Evolutionary conservation across 2,888 invertebrate species (phyloP).

Genomic region (Hydropsyche betteni): DNA sequence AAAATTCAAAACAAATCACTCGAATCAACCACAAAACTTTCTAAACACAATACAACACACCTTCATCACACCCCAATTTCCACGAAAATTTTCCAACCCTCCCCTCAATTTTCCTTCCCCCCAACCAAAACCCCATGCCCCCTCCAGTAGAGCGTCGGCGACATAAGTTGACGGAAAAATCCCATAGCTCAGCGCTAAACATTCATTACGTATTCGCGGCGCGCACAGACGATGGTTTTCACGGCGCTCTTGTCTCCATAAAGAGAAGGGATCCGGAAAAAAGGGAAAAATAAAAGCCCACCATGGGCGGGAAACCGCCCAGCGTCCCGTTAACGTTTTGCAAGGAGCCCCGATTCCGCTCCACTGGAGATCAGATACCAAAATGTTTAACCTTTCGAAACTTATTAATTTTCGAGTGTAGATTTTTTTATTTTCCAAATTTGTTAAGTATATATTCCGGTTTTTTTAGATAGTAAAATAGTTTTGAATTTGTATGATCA

Average conservation of each 20-base stretch:
- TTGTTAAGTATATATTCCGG: too few species aligned
- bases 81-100: too few species aligned
- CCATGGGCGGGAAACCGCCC: conserved; percentile 5
- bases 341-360: neutral
- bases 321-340: neutral
- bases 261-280: conserved; percentile 28
- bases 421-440: too few species aligned
- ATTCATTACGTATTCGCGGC: conserved; percentile 47
- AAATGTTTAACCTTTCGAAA: conserved; percentile 40
- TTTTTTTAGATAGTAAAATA: too few species aligned
- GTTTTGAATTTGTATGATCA: too few species aligned
- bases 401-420: conserved; percentile 32
- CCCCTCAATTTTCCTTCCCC: too few species aligned
- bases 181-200: conserved; percentile 42
- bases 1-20: too few species aligned
- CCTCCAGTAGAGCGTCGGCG: conserved; percentile 12
- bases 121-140: too few species aligned
- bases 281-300: neutral
- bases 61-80: too few species aligned
- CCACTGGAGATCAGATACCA: conserved; percentile 30
- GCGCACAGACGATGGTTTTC: conserved; percentile 49
- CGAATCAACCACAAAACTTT: too few species aligned
- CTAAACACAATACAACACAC: too few species aligned
- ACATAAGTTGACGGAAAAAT: conserved; percentile 41
- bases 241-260: conserved; percentile 48